Evolutionary conservation across 37 sponge, comb jelly and placozoan species (phyloP).

Genomic region (Beroe forskalii): DNA sequence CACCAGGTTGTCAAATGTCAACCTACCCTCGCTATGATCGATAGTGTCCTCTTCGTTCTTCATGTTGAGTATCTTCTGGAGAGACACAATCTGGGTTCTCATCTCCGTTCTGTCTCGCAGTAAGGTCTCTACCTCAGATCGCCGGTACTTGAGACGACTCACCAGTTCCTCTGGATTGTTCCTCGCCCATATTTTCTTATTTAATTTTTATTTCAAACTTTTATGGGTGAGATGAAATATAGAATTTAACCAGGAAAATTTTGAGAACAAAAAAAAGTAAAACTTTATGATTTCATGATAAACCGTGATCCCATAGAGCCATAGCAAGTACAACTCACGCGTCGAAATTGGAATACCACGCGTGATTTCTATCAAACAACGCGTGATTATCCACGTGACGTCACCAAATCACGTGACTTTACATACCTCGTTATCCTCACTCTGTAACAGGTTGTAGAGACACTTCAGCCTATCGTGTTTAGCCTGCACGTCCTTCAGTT

Average conservation of each 20-base stretch:
- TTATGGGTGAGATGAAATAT: no score
- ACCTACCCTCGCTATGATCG: not conserved
- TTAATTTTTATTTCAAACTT: no score
- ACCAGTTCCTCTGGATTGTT: slow-evolving; percentile 47
- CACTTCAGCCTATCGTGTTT: slow-evolving; percentile 15
- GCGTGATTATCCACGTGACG: not conserved
- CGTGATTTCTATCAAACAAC: not conserved
- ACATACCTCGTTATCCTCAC: slow-evolving; percentile 59
- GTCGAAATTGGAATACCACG: no score
- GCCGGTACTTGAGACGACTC: not conserved
- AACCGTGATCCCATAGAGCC: no score
- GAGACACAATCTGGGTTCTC: slow-evolving; percentile 59
- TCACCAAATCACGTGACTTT: no score
- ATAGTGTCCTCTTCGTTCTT: not conserved
- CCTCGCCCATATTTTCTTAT: no score
- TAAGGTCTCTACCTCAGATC: slow-evolving; percentile 35
- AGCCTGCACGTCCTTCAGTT: not conserved
- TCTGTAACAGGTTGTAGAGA: slow-evolving; percentile 42
- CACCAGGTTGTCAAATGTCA: no score
- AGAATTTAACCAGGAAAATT: no score
- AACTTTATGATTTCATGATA: no score
- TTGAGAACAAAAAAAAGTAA: no score
- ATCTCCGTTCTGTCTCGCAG: slow-evolving; percentile 44
- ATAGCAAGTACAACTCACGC: no score
- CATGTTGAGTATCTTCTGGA: slow-evolving; percentile 55